Evolutionary conservation across 2,797 vertebrate genomes (phyloP).

Genomic region (Ataeniobius toweri): DNA sequence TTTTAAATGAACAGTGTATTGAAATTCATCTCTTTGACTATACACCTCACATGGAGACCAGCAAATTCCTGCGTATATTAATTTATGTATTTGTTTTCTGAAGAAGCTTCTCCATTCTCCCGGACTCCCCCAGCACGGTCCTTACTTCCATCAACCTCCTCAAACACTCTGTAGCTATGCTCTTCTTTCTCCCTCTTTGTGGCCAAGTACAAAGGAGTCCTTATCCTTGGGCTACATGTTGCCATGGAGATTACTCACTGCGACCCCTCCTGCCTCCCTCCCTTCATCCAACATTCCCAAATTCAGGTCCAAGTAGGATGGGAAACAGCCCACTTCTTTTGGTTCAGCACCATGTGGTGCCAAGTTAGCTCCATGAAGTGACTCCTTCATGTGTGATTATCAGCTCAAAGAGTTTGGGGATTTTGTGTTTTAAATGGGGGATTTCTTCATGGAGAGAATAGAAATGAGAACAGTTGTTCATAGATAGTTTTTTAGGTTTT

Average conservation of each 20-base stretch:
- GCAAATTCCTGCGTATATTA: conserved; percentile 35
- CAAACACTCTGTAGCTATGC: conserved; percentile 33
- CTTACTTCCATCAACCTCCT: conserved; percentile 17
- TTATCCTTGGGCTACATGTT: conserved; percentile 77
- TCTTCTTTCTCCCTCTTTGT: conserved; percentile 69
- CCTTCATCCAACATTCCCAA: conserved; percentile 61
- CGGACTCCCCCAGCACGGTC: not conserved
- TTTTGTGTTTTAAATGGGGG: conserved; percentile 8
- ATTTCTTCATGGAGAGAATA: not conserved
- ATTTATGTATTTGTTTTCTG: conserved; percentile 32
- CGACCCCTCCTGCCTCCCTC: conserved; percentile 23
- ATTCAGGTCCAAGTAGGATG: conserved; percentile 76
- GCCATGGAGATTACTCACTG: conserved; percentile 58
- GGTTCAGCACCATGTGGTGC: conserved; percentile 20
- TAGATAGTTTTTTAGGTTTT: not conserved
- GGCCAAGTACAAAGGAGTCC: conserved; percentile 72
- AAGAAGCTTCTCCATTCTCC: conserved; percentile 40
- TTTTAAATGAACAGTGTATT: conserved; percentile 5
- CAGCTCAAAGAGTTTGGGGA: conserved; percentile 5
- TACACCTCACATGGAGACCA: conserved; percentile 13
- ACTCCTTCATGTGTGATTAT: conserved; percentile 26
- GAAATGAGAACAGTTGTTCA: not conserved
- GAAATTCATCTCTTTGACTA: conserved; percentile 3
- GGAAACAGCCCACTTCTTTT: conserved; percentile 46
- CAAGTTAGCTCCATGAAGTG: conserved; percentile 28